Evolutionary conservation across 1,140 invertebrate species (phyloP).

Genomic region (Ylistrum balloti): DNA sequence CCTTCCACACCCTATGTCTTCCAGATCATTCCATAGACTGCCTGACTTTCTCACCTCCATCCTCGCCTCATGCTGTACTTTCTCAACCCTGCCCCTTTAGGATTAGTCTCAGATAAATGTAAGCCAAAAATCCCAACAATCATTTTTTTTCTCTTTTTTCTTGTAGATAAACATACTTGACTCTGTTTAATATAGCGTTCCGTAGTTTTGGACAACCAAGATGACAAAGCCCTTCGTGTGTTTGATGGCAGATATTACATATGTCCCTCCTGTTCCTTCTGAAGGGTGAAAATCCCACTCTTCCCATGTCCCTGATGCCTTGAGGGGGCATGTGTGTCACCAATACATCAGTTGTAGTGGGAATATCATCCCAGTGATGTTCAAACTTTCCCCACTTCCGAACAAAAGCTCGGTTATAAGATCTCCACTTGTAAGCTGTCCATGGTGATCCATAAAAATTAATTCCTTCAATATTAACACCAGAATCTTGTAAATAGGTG

Average conservation of each 20-base stretch:
- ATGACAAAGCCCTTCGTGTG: slow-evolving; percentile 61
- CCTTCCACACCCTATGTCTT: no score
- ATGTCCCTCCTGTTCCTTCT: background rate
- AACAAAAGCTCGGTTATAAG: slow-evolving; percentile 66
- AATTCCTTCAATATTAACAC: slow-evolving; percentile 64
- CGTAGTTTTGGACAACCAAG: slow-evolving; percentile 62
- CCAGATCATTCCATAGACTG: no score
- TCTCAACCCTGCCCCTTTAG: no score
- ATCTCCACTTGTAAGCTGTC: slow-evolving; percentile 63
- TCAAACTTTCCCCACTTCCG: slow-evolving; percentile 57
- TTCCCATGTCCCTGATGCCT: slow-evolving; percentile 67
- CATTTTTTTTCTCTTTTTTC: no score
- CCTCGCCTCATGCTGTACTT: no score
- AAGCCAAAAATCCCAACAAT: no score
- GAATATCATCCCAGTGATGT: slow-evolving; percentile 69
- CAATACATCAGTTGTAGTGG: slow-evolving; percentile 70
- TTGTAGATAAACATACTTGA: slow-evolving; percentile 69
- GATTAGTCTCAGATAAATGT: no score
- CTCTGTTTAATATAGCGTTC: slow-evolving; percentile 62
- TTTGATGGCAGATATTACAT: slow-evolving; percentile 58
- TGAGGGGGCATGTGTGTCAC: slow-evolving; percentile 74
- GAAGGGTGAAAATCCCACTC: slow-evolving; percentile 48
- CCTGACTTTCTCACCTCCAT: no score
- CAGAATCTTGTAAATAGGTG: slow-evolving; percentile 71
- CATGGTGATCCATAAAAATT: slow-evolving; percentile 75